A percentile compares a stretch with the other conserved stretches of the same genome.
Evolutionary conservation across 2,888 invertebrate genomes (phyloP).

Genomic region (Orthosia incerta): DNA sequence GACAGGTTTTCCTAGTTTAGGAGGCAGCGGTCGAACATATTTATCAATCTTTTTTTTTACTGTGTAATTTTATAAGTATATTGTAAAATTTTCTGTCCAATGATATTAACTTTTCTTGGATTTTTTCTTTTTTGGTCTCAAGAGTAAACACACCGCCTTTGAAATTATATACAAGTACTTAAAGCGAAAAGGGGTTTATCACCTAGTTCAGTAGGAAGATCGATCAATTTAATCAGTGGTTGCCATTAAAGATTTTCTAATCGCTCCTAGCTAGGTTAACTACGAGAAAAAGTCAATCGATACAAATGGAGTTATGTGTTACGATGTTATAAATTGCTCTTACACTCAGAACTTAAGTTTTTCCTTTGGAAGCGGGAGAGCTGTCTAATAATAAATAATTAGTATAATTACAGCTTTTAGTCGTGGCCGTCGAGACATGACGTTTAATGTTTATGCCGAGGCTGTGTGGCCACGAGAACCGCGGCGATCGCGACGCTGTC

Average conservation of each 20-base stretch:
- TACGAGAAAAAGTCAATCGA: constrained; percentile 76
- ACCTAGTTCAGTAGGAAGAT: constrained; percentile 31
- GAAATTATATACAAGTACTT: constrained; percentile 10
- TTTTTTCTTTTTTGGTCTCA: too few relatives aligned
- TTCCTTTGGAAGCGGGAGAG: constrained; percentile 80
- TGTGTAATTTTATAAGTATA: neutral
- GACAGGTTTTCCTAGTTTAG: neutral
- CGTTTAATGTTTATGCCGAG: constrained; percentile 66
- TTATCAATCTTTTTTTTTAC: too few relatives aligned
- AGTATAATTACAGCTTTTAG: constrained; percentile 89
- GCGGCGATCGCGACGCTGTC: constrained; percentile 20
- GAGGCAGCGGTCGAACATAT: too few relatives aligned
- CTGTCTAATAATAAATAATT: constrained; percentile 87
- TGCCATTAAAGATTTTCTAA: constrained; percentile 61
- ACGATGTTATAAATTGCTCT: constrained; percentile 79
- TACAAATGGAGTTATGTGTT: constrained; percentile 79
- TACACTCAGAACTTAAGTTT: constrained; percentile 78
- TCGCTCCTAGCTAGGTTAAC: constrained; percentile 52
- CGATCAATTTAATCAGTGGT: constrained; percentile 54
- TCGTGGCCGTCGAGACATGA: constrained; percentile 75
- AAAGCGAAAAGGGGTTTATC: constrained; percentile 44
- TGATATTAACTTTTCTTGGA: neutral
- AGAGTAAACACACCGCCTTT: neutral
- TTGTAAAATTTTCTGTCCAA: neutral
- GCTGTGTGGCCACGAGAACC: constrained; percentile 51